Evolutionary conservation across 64 coral and sea anemone genomes (phyloP).

Genomic region (Pocillopora damicornis): DNA sequence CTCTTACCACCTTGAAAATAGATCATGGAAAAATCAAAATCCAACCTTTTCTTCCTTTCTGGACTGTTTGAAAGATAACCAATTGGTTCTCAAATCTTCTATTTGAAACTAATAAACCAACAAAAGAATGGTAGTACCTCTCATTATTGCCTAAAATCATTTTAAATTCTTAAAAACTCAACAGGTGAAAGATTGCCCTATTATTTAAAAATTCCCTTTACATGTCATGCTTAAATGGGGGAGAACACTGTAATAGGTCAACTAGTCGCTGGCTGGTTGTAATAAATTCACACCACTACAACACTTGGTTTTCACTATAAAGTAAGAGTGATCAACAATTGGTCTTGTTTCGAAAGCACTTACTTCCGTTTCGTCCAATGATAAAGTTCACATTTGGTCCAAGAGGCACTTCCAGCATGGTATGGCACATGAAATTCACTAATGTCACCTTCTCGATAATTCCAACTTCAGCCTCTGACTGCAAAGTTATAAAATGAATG

Average conservation of each 20-base stretch:
- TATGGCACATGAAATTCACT: slow-evolving; percentile 96
- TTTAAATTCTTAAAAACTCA: too few species aligned
- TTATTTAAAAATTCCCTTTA: too few species aligned
- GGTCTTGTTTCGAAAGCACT: slow-evolving; percentile 4
- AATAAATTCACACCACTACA: too few species aligned
- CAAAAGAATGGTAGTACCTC: neutral
- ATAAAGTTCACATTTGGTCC: slow-evolving; percentile 92
- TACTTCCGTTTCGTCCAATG: slow-evolving; percentile 97
- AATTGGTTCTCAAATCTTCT: too few species aligned
- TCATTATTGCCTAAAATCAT: too few species aligned
- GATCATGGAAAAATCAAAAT: neutral
- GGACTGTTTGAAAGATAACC: neutral
- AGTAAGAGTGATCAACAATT: too few species aligned
- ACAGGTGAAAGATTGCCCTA: too few species aligned
- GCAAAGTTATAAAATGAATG: neutral
- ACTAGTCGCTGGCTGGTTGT: too few species aligned
- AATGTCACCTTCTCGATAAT: slow-evolving; percentile 93
- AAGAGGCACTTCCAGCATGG: slow-evolving; percentile 81
- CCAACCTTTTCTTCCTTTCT: neutral
- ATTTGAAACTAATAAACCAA: neutral
- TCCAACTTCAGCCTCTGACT: slow-evolving; percentile 94
- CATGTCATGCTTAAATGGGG: too few species aligned
- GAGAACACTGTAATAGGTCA: too few species aligned
- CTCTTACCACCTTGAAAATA: slow-evolving; percentile 85
- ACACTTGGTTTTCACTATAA: too few species aligned